Percentiles rank a stretch among this genome's conserved stretches.
Evolutionary conservation across 2,797 vertebrate genomes (phyloP).

Genomic region (Xenops minutus): DNA sequence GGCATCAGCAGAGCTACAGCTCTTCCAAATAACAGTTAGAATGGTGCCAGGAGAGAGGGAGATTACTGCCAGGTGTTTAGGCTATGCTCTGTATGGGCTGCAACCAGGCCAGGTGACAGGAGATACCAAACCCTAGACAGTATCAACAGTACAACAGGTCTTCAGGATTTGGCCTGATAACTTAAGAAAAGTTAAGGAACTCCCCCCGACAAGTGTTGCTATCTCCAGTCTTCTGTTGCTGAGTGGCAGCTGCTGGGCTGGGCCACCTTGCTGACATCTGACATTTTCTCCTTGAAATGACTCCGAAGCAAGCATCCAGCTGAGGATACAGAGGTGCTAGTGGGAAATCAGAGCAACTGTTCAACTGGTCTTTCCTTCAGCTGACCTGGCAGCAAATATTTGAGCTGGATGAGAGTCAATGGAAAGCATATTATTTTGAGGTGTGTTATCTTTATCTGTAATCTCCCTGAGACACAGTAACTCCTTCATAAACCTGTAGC

Average conservation of each 20-base stretch:
- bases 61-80: not conserved
- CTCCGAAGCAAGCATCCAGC: not conserved
- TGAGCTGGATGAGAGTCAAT: not conserved
- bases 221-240: not conserved
- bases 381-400: slow-evolving; percentile 15
- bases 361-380: not conserved
- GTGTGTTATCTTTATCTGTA: not conserved
- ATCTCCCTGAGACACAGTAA: not conserved
- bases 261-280: not conserved
- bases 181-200: not conserved
- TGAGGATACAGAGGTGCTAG: not conserved
- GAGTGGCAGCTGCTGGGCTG: not conserved
- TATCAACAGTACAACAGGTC: not conserved
- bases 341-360: not conserved
- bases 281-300: not conserved
- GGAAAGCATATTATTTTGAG: not conserved
- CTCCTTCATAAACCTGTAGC: not conserved
- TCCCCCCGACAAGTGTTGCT: not conserved
- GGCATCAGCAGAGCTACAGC: not conserved
- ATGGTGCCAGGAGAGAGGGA: not conserved
- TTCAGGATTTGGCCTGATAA: not conserved
- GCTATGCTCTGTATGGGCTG: not conserved
- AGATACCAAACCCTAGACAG: not conserved
- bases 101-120: not conserved
- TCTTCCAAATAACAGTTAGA: not conserved